Percentiles rank a stretch among this genome's conserved stretches.
Evolutionary conservation across 2,797 vertebrate genomes (phyloP).

Genomic region (Lerista edwardsae): DNA sequence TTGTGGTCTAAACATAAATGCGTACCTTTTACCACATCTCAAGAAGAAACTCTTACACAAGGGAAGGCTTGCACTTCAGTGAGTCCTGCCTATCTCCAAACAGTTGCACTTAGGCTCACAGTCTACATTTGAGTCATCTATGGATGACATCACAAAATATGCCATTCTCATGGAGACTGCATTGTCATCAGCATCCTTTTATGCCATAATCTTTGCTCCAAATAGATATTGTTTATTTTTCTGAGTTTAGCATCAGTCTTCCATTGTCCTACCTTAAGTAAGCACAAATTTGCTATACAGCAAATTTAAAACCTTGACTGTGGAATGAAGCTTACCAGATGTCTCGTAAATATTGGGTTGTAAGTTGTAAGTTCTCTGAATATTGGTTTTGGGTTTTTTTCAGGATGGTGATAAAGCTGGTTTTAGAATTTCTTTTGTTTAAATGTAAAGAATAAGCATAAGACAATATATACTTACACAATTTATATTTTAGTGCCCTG

Average conservation of each 20-base stretch:
- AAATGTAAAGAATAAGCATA: constrained; percentile 11
- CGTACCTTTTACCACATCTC: neutral
- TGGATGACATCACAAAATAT: constrained; percentile 19
- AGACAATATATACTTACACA: neutral
- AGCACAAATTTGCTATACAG: constrained; percentile 19
- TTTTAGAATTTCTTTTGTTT: constrained; percentile 43
- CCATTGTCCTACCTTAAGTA: constrained; percentile 54
- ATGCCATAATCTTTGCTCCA: constrained; percentile 32
- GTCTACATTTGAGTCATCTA: neutral
- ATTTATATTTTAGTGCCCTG: neutral
- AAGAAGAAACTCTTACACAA: neutral
- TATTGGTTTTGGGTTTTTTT: constrained; percentile 44
- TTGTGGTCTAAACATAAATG: neutral
- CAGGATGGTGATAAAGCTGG: constrained; percentile 16
- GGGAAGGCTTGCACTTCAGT: neutral
- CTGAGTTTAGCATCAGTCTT: constrained; percentile 27
- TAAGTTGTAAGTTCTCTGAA: constrained; percentile 38
- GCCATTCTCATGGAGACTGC: constrained; percentile 9
- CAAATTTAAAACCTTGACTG: constrained; percentile 25
- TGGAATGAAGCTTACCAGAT: constrained; percentile 31
- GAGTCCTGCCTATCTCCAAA: neutral
- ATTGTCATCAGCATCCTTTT: constrained; percentile 32
- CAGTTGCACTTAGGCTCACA: neutral
- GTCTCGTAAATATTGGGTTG: constrained; percentile 61
- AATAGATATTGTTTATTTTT: constrained; percentile 26